Percentiles rank a stretch among this genome's conserved stretches.
These are phyloP conservation scores for Sardinella longiceps DNA, from an alignment of 2,797 vertebrate genomes.

Conservation along the genomic window DNA sequence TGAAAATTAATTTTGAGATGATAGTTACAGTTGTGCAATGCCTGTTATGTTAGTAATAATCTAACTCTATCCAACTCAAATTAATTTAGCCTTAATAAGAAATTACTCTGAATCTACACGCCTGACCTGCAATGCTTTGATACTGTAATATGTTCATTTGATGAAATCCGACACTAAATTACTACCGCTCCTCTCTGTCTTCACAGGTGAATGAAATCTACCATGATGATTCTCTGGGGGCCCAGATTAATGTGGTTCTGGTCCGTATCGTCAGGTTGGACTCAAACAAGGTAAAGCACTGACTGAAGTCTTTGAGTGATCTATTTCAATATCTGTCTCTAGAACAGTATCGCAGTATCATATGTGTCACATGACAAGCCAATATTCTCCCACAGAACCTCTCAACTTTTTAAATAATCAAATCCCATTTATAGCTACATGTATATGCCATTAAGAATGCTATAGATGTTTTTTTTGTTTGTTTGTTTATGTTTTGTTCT, in stretches of 20 bases:
- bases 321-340: neutral
- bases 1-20: neutral
- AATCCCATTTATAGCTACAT: no score
- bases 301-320: neutral
- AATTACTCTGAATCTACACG: neutral
- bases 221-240: conserved; percentile 91
- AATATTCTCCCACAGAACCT: neutral
- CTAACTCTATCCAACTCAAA: neutral
- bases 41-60: neutral
- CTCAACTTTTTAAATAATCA: neutral
- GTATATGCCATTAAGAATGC: no score
- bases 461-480: no score
- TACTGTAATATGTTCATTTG: neutral
- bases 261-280: conserved; percentile 92
- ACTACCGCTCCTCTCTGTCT: conserved; percentile 41
- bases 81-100: neutral
- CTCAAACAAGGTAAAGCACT: conserved; percentile 80
- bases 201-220: conserved; percentile 97
- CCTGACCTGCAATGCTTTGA: neutral
- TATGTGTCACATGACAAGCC: neutral
- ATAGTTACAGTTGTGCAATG: neutral
- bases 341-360: neutral
- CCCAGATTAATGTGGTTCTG: conserved; percentile 92
- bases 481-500: no score
- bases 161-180: neutral